phyloP scores from a whole-genome alignment of 2,797 vertebrate genomes.

The Mus spretus region DNA sequence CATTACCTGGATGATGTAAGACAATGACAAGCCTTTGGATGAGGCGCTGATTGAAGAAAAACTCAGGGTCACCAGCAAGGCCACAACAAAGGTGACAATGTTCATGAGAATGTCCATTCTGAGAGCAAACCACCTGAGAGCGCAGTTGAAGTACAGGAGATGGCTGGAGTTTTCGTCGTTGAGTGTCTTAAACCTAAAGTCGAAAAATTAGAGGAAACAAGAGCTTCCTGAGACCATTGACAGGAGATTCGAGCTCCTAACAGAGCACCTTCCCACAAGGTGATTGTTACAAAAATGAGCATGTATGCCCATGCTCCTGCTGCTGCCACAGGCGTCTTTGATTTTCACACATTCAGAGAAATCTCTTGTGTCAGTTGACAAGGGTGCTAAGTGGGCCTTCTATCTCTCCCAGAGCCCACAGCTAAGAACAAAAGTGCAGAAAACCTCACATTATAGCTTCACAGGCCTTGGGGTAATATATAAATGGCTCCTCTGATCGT shows the following conservation, averaged over 20 bases:
- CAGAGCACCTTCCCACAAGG: rapidly evolving
- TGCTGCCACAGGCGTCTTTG: neutral
- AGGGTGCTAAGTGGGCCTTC: neutral
- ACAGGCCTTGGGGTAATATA: neutral
- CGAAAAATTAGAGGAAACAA: neutral
- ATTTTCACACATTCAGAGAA: neutral
- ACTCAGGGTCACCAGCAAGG: conserved; percentile 89
- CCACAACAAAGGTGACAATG: conserved; percentile 86
- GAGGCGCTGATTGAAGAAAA: conserved; percentile 84
- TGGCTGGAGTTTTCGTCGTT: conserved; percentile 91
- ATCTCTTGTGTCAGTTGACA: neutral
- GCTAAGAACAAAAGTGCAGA: neutral
- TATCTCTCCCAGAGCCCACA: conserved; percentile 16
- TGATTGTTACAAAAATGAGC: neutral
- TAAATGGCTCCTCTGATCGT: neutral
- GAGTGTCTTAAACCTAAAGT: conserved; percentile 90
- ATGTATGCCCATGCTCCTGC: neutral
- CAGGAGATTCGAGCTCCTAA: neutral
- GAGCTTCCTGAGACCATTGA: neutral
- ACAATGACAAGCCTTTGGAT: conserved; percentile 91
- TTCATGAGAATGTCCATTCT: conserved; percentile 89
- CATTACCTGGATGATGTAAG: conserved; percentile 92
- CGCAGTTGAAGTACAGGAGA: conserved; percentile 89
- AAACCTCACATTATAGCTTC: neutral
- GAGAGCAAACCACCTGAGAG: conserved; percentile 91